Conservation (phyloP, 2,888 invertebrate species). For the Sceliomorpha sp. region DNA sequence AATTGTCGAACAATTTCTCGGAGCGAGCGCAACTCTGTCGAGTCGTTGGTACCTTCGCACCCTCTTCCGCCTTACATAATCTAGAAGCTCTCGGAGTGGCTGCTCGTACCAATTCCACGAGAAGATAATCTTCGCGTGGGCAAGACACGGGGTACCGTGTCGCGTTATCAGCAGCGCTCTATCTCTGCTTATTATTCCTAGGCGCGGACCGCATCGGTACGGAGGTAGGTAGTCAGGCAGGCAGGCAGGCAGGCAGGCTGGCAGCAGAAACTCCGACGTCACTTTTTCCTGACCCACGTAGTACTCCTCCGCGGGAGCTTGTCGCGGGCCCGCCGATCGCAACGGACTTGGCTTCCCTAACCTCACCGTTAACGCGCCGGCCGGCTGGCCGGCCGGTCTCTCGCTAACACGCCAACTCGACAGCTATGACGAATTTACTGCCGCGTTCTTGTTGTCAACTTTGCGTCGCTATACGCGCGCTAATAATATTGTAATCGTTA, state of each 20-base stretch:
- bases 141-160: constrained; percentile 63
- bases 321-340: constrained; percentile 19
- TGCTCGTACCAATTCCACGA: constrained; percentile 73
- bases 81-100: constrained; percentile 66
- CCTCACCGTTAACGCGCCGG: too few species aligned
- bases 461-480: not conserved
- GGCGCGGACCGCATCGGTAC: constrained; percentile 59
- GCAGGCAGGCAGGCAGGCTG: constrained; percentile 43
- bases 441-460: constrained; percentile 23
- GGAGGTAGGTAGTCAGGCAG: constrained; percentile 6
- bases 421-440: constrained; percentile 33
- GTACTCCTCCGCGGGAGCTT: constrained; percentile 9
- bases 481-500: constrained; percentile 17
- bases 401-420: too few species aligned
- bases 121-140: constrained; percentile 76
- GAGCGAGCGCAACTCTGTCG: constrained; percentile 36
- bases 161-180: constrained; percentile 67
- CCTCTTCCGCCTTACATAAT: constrained; percentile 66
- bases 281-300: constrained; percentile 59
- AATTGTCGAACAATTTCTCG: constrained; percentile 35
- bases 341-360: constrained; percentile 14
- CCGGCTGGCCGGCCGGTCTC: too few species aligned
- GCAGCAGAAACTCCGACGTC: constrained; percentile 56
- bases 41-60: constrained; percentile 39
- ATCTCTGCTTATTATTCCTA: constrained; percentile 77